Conservation (phyloP, 2,797 vertebrate genomes). For the Podarcis lilfordi region DNA sequence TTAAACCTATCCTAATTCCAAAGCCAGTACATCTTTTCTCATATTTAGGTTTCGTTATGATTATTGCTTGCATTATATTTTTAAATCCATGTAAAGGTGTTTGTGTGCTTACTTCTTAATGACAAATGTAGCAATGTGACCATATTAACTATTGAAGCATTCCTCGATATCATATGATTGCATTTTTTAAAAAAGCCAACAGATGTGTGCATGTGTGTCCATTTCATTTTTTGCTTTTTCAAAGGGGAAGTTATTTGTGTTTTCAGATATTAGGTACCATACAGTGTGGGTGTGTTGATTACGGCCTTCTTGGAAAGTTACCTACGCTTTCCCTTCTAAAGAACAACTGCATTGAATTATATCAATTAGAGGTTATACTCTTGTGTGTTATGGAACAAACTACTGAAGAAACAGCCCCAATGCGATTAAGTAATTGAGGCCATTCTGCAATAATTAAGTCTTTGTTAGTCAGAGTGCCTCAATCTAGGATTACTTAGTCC, state of each 20-base stretch:
- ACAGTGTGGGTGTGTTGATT: conserved; percentile 47
- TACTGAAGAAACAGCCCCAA: conserved; percentile 62
- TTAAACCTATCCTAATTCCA: conserved; percentile 1
- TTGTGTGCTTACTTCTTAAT: conserved; percentile 12
- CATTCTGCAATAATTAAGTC: background rate
- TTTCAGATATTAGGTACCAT: conserved; percentile 49
- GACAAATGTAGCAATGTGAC: background rate
- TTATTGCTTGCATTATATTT: background rate
- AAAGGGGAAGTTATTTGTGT: conserved; percentile 56
- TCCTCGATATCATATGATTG: conserved; percentile 14
- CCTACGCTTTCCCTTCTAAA: conserved; percentile 63
- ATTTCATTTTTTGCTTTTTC: conserved; percentile 1
- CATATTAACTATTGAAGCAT: conserved; percentile 14
- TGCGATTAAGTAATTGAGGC: conserved; percentile 66
- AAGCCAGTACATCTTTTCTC: background rate
- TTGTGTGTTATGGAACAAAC: conserved; percentile 53
- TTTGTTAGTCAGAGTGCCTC: background rate
- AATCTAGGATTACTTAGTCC: background rate
- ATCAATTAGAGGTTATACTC: conserved; percentile 51
- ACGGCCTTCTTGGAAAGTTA: conserved; percentile 51
- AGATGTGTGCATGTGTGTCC: background rate
- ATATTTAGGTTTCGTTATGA: conserved; percentile 4
- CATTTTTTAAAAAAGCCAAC: conserved; percentile 21
- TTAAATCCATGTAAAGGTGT: background rate
- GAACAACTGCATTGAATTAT: conserved; percentile 58